Base-by-base conservation (phyloP, 2,113 vertebrate species). In the Cettia cetti region DNA sequence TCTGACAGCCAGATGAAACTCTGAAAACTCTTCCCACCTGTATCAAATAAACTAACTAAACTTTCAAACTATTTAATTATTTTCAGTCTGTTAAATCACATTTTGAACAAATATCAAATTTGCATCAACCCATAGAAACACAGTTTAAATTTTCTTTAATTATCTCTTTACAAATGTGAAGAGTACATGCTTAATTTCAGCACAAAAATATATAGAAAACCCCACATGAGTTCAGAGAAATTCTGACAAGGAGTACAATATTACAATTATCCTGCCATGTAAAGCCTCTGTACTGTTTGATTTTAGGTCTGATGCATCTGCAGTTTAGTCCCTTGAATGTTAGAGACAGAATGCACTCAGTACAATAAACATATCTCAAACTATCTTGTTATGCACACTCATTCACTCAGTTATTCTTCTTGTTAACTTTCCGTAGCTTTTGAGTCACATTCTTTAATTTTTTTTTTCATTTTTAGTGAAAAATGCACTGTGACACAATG, bases 1-100 rank as follows among this genome's bases (percentile, higher is more conserved):
- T 82, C 37, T 65, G 71, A 80, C 33, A 86, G 53, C 15, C 54
- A 82, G 42, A 65, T 65, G 82, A 88, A 49, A 69, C 22, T 53
- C 28, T 69, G 27, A 60, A 64, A 74, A 77, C 37, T 65, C 26
- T 93, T 90, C 28, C 22, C 39, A 82, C 31, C 6, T 65, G 42
- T 53, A 69, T 80, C 70, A 76, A 49, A 66, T 52, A 23, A 91
- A 85, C 17, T 53, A 94, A 91, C 26, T 4, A 80, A 54, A 57
- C 28, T 82, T 88, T 88, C 88, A 37, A 68, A 75, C 84, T 68
- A 56, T 56, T 87, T 79, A 7, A n/a, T 61, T 9, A 53, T 72
- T 96, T 93, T 72, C 28, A 82, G 24, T 37, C 28, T 72, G 23
- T 76, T 45, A 88, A 92, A 69, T 49, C 23, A 72, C 50, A 82